Percentiles rank a stretch among this genome's conserved stretches.
Conservation (phyloP, 2,113 vertebrate genomes). For the Sylvia atricapilla region DNA sequence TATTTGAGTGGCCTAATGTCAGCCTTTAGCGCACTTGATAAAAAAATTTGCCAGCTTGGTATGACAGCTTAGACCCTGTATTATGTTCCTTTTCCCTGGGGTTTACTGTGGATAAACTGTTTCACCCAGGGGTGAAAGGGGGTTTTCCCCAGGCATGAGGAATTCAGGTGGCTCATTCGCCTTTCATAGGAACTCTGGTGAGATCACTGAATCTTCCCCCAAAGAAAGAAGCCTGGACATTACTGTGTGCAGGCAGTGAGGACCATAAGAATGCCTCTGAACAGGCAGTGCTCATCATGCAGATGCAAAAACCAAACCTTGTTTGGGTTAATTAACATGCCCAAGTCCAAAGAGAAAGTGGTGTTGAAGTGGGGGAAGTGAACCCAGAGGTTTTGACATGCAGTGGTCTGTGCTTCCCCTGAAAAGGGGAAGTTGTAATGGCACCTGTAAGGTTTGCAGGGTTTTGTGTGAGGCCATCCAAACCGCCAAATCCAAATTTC, state of each 20-base stretch:
- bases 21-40: not conserved
- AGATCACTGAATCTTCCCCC: not conserved
- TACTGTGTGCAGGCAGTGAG: not conserved
- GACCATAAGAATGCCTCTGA: not conserved
- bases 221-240: not conserved
- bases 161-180: not conserved
- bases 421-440: slow-evolving; percentile 51
- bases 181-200: not conserved
- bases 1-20: not conserved
- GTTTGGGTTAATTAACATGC: not conserved
- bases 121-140: not conserved
- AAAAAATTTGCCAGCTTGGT: not conserved
- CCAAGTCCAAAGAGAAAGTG: not conserved
- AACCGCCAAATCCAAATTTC: slow-evolving; percentile 25
- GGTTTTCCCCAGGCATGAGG: not conserved
- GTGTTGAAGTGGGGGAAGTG: slow-evolving; percentile 26
- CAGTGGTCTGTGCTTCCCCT: slow-evolving; percentile 38
- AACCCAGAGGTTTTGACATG: not conserved
- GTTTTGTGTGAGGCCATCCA: slow-evolving; percentile 2
- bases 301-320: not conserved
- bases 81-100: not conserved
- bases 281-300: not conserved
- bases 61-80: not conserved
- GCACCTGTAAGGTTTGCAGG: slow-evolving; percentile 20
- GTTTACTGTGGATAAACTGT: not conserved